Base-by-base conservation (phyloP, 2,797 vertebrate species). In the Ciconia nigra region DNA sequence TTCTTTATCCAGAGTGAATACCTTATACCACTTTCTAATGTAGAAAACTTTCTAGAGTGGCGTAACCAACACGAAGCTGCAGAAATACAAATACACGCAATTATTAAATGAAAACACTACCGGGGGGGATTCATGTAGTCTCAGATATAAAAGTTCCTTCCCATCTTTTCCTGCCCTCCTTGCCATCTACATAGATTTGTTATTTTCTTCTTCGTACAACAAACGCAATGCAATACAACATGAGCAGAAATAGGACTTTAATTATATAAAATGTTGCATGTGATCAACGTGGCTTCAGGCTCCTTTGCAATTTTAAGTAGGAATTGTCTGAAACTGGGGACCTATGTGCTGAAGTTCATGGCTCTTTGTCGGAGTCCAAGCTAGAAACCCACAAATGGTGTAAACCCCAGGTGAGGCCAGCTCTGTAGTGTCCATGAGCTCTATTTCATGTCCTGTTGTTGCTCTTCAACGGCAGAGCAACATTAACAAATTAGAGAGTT, bases 241-340 rank as follows among this genome's bases (percentile, higher is more conserved):
- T 7, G 54, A 57, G n/a, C 61, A 61, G 74, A 42, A 73, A 20
- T 1, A 14, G 42, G 46, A 51, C 4, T 35, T 54, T 17, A 9
- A 17, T 37, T 3, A 1, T 2, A 9, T 13, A 7, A 57, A 67
- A 16, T 1, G 14, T 21, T 74, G 25, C 7, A 0, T 10, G 0
- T 4, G 26, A 10, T 29, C 57, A 15, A 1, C 0, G 1, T 7
- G 39, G 46, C 25, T 87, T 58, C 11, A 58, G 70, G 44, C 13
- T 62, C 26, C 25, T 46, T 13, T 11, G 46, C 22, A 11, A 3
- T 33, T 54, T 66, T 21, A 17, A 33, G 28, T 5, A 12, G 44
- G 74, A 58, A 15, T 6, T 44, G 14, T 4, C 2, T 26, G 55
- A 5, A 31, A 47, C 1, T n/a, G 44, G 47, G 57, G 7, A 39